A percentile compares a stretch with the other conserved stretches of the same genome.
Conservation (phyloP, 2,888 invertebrate species). For the Lottia gigantea region DNA sequence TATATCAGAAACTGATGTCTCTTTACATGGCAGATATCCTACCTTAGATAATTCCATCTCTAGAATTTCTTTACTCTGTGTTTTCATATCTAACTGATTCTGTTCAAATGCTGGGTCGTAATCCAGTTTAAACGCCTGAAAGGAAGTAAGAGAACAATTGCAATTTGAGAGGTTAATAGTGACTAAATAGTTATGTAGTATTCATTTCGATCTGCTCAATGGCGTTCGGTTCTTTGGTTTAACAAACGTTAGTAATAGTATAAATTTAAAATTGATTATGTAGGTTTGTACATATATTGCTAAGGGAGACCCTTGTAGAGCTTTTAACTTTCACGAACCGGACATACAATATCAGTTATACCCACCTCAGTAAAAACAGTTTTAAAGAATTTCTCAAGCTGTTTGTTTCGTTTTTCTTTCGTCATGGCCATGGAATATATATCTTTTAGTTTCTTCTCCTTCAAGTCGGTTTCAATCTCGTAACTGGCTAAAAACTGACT, state of each 20-base stretch:
- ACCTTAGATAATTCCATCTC: constrained; percentile 62
- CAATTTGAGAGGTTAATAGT: no score
- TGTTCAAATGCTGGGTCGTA: constrained; percentile 55
- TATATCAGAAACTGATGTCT: background rate
- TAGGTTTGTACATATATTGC: no score
- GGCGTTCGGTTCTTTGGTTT: no score
- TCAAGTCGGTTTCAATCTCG: constrained; percentile 31
- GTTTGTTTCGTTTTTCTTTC: constrained; percentile 57
- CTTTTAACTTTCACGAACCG: no score
- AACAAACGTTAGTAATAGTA: no score
- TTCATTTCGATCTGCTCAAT: no score
- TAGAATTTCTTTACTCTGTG: constrained; percentile 55
- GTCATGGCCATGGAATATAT: constrained; percentile 55
- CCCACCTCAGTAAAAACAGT: constrained; percentile 56
- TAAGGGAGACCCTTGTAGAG: no score
- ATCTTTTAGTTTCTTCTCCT: constrained; percentile 42
- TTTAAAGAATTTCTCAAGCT: constrained; percentile 63
- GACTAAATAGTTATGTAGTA: no score
- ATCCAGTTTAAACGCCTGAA: constrained; percentile 60
- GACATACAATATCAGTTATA: no score
- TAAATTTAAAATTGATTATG: no score
- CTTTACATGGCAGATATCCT: background rate
- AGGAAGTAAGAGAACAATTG: background rate
- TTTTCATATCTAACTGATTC: constrained; percentile 41
- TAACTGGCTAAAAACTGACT: constrained; percentile 29